Base-by-base conservation (phyloP, 1,140 invertebrate species). In the Prorops nasuta region DNA sequence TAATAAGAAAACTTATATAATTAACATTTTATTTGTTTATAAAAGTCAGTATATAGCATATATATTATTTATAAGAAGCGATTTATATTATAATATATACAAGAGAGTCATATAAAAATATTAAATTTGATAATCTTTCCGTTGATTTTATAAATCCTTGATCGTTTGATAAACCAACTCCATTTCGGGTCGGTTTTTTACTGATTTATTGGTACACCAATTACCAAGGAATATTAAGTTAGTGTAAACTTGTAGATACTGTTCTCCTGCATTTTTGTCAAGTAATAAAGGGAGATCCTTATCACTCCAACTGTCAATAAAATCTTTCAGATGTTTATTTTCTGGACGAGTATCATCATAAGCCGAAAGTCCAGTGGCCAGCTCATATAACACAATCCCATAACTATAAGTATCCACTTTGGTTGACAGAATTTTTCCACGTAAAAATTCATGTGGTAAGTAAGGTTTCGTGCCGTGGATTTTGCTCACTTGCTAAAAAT, bases 351-450 rank as follows among this genome's bases (percentile, higher is more conserved):
- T 71, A n/a, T 83, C 74, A 58, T 90, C 85, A 59, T 85, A 83
- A 1, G 84, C 85, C 34, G 81, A 63, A 36, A 86, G 71, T 1
- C 87, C 88, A 1, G 90, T 93, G 8, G 88, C 89, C 39, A 94
- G 74, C 77, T 97, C 94, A 54, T 92, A 83, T 34, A 96, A 64
- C 7, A 96, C 92, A 51, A 98, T 88, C 7, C 96, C 96, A 79
- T 90, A 98, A 70, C 92, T 94, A 66, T 90, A 98, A 1, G 92
- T 91, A 69, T 98, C 96, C 10, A 97, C 87, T 73, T 96, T 94
- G 0, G 89, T 88, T 0, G 92, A 95, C 1, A 96, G 83, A 39
- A 86, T 82, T 31, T 86, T 87, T 0, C 79, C 83, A 37, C 84
- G 72, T 0, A 93, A 71, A 74, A 92, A 96, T 71, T 98, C 96